phyloP scores from a whole-genome alignment of 2,113 vertebrate species.

The Dipodomys merriami region DNA sequence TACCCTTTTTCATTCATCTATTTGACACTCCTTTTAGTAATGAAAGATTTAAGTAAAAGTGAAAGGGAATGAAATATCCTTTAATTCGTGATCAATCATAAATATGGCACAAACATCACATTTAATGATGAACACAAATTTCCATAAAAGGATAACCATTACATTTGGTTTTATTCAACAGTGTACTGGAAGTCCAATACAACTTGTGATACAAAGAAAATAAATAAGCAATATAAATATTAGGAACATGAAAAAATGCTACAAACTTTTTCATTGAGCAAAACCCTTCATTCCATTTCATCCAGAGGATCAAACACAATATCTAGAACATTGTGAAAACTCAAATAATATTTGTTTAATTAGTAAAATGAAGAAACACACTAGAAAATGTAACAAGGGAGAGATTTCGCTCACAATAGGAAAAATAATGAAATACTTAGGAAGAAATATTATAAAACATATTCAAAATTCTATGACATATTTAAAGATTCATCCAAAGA shows the following conservation, averaged over 20 bases:
- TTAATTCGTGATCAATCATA: neutral
- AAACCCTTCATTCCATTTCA: neutral
- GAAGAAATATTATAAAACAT: constrained; percentile 22
- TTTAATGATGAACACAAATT: constrained; percentile 6
- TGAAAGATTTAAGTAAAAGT: neutral
- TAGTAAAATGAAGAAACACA: constrained; percentile 6
- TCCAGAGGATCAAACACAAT: neutral
- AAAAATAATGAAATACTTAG: neutral
- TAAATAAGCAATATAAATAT: neutral
- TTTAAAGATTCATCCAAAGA: neutral
- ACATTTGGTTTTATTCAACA: neutral
- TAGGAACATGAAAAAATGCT: neutral
- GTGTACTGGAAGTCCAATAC: neutral
- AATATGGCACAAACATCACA: neutral
- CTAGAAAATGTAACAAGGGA: constrained; percentile 34
- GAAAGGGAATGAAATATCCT: neutral
- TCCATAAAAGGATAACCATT: neutral
- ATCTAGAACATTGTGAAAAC: neutral
- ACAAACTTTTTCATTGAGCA: neutral
- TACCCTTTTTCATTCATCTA: neutral
- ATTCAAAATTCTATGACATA: neutral
- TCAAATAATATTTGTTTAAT: constrained; percentile 6
- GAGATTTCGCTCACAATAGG: neutral
- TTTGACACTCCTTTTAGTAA: neutral
- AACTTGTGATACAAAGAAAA: constrained; percentile 30